Base-by-base conservation (phyloP, 2,888 invertebrate genomes). In the Melikaiella ostensackeni region DNA sequence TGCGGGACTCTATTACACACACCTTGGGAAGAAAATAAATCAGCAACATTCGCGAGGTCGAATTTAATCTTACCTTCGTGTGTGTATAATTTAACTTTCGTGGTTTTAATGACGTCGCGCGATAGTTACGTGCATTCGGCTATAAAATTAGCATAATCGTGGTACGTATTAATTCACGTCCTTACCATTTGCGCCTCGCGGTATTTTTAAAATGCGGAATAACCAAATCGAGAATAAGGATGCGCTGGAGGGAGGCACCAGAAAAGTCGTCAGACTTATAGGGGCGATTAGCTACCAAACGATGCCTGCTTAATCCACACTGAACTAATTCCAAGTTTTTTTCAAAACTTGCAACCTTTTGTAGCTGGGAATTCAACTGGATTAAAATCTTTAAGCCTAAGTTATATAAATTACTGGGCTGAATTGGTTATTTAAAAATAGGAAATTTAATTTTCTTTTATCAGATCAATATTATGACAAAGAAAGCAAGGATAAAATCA, bases 81-180 rank as follows among this genome's bases (percentile, higher is more conserved):
- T 80, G 82, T 79, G 82, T 82, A 42, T 42, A 84, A 84, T 84
- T 83, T 82, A 81, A 83, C 82, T 82, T 85, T 84, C 82, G 84
- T 81, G 81, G 81, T 81, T 83, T 81, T 79, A 81, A 81, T 79
- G 81, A 78, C 79, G 77, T 75, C 76, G 78, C 42, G n/a, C 81
- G 77, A 46, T 79, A 78, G 78, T 79, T 76, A 81, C 82, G 80
- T 80, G 82, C 81, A 74, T 79, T 80, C 78, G 78, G 79, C 74
- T 78, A 79, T 78, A 80, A 81, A 83, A 84, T 84, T 83, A 84
- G 81, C 84, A 84, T 84, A 84, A 79, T 81, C 83, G 77, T 78
- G 79, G 81, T 81, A 81, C 79, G 77, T 80, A 81, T 82, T 83
- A 83, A 82, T 83, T 83, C 81, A 78, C 79, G 80, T 70, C 50